Evolutionary conservation across 2,113 vertebrate genomes (phyloP).

Genomic region (Esox niger): DNA sequence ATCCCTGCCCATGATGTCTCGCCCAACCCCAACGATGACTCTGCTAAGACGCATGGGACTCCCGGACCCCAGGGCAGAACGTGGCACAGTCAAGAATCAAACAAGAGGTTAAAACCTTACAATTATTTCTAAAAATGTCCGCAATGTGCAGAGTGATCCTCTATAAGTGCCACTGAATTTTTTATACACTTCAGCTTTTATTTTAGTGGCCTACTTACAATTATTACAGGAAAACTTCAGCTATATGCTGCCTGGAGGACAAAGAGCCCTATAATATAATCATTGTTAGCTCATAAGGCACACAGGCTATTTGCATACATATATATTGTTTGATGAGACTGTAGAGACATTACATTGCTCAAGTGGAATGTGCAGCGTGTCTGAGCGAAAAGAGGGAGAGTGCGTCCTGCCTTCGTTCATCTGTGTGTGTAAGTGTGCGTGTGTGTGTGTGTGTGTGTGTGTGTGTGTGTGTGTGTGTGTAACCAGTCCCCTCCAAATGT

Average conservation of each 20-base stretch:
- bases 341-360: slow-evolving; percentile 53
- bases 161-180: slow-evolving; percentile 35
- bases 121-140: slow-evolving; percentile 27
- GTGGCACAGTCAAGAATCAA: background rate
- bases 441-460: slow-evolving; percentile 1
- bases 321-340: slow-evolving; percentile 43
- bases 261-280: slow-evolving; percentile 50
- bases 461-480: slow-evolving; percentile 6
- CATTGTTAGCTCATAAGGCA: slow-evolving; percentile 47
- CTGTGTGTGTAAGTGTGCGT: slow-evolving; percentile 1
- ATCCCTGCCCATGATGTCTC: no score
- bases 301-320: slow-evolving; percentile 49
- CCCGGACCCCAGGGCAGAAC: no score
- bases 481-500: no score
- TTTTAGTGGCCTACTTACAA: slow-evolving; percentile 58
- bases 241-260: slow-evolving; percentile 44
- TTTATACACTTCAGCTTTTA: slow-evolving; percentile 46
- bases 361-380: slow-evolving; percentile 53
- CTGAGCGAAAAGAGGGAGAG: slow-evolving; percentile 38
- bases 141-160: slow-evolving; percentile 11
- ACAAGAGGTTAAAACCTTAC: background rate
- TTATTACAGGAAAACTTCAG: slow-evolving; percentile 46
- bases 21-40: no score
- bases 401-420: slow-evolving; percentile 10
- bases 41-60: no score